Base-by-base conservation (phyloP, 2,888 invertebrate species). In the Camponotus fellah region DNA sequence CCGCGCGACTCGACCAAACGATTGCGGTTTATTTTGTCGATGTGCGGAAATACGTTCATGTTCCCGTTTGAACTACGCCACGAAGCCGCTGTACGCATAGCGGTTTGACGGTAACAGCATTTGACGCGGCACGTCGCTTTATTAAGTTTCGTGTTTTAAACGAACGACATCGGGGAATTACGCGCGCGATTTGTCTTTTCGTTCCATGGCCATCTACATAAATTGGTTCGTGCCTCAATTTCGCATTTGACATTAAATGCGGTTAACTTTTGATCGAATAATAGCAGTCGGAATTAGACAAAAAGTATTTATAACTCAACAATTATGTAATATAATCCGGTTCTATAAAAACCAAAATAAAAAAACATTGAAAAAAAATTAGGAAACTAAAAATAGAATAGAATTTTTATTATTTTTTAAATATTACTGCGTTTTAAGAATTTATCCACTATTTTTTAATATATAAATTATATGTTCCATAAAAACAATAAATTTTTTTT, bases 131-230 rank as follows among this genome's bases (percentile, higher is more conserved):
- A 21, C 79, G 62, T 71, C 34, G 79, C 71, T 79, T 79, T 79
- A 79, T 79, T 79, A 79, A 79, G 71, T 79, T 79, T 79, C 43
- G 58, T 43, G 71, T 79, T 79, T 69, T 60, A 71, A 79, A 58
- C 71, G 79, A 58, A 58, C 71, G 79, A 79, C 71, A 58, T 43
- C 37, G 56, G 79, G 58, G 58, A 58, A 79, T 69, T 79, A 71
- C 71, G 56, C 69, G 56, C 56, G 79, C 79, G 79, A 79, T 71
- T 71, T 58, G 79, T 79, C 79, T 79, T 77, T 58, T 71, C 65
- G 65, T 65, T 76, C 71, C 17, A 43, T 46, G 32, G 71, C 26
- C 69, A 32, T 69, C 58, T 37, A 37, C 68, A 56, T 68, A 77
- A 77, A 77, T 77, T 77, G 66, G 32, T 49, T 17, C 12, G 37